Conservation (phyloP, 1,140 invertebrate species). For the Anastatus disparis region DNA sequence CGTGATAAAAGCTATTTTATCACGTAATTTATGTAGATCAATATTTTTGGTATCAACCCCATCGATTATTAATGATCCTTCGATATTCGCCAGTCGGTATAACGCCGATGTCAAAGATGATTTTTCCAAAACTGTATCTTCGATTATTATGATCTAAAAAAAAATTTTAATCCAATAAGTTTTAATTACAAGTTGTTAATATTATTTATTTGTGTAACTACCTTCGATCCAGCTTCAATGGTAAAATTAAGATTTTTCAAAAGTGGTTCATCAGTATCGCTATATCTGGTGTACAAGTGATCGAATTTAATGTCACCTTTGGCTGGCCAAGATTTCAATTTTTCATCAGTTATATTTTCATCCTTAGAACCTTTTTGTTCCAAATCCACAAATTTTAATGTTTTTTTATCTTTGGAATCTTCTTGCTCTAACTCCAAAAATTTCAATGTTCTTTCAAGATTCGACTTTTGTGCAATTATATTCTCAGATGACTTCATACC, state of each 20-base stretch:
- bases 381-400: no score
- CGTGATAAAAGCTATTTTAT: constrained; percentile 83
- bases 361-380: no score
- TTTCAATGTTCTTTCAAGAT: no score
- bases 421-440: not conserved
- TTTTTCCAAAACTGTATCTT: not conserved
- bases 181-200: constrained; percentile 30
- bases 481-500: no score
- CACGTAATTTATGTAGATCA: constrained; percentile 58
- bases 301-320: constrained; percentile 71
- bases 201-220: no score
- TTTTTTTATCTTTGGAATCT: no score
- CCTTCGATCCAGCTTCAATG: constrained; percentile 67
- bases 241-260: constrained; percentile 78
- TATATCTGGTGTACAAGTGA: constrained; percentile 72
- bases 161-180: no score
- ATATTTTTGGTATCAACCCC: not conserved
- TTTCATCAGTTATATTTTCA: no score
- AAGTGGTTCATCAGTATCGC: constrained; percentile 71
- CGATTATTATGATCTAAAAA: constrained; percentile 54
- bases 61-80: not conserved
- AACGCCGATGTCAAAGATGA: constrained; percentile 1
- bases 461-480: no score
- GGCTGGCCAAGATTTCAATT: constrained; percentile 70
- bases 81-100: not conserved